These are phyloP conservation scores for Phenganax marumi DNA, from an alignment of 92 coral and sea anemone genomes.

Conservation along the genomic window DNA sequence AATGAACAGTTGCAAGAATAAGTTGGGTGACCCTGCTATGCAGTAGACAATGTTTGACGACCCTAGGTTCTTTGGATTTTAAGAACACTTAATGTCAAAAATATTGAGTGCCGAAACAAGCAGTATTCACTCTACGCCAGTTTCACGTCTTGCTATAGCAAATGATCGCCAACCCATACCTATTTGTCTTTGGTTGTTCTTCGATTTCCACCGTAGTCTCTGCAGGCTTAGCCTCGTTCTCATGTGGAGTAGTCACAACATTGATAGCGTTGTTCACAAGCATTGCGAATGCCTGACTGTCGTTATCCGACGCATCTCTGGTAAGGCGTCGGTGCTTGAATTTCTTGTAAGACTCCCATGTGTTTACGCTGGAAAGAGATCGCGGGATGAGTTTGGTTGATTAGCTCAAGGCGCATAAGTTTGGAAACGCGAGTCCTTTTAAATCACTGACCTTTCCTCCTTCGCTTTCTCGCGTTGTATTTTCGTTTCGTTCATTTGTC, in stretches of 20 bases:
- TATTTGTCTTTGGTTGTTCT: slow-evolving; percentile 14
- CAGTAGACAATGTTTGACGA: no score
- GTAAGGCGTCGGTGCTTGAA: slow-evolving; percentile 12
- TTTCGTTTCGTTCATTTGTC: slow-evolving; percentile 3
- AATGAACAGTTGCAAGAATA: no score
- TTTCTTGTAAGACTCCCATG: slow-evolving; percentile 31
- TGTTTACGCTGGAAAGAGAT: slow-evolving; percentile 1
- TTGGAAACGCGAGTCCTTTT: background rate
- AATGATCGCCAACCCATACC: background rate
- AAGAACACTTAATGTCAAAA: no score
- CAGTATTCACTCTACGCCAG: no score
- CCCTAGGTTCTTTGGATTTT: no score
- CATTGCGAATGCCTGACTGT: slow-evolving; percentile 36
- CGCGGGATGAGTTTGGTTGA: background rate
- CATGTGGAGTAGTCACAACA: background rate
- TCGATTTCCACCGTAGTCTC: slow-evolving; percentile 16
- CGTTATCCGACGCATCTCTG: background rate
- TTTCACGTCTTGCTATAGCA: no score
- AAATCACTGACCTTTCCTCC: slow-evolving; percentile 15
- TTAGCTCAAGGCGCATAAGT: background rate
- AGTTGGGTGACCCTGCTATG: no score
- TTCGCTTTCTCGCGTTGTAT: slow-evolving; percentile 5
- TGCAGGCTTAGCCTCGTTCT: background rate
- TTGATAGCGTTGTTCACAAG: slow-evolving; percentile 30
- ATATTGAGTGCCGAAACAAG: no score